These are phyloP conservation scores for Montipora efflorescens DNA, from an alignment of 64 coral and sea anemone genomes.

Conservation along the genomic window DNA sequence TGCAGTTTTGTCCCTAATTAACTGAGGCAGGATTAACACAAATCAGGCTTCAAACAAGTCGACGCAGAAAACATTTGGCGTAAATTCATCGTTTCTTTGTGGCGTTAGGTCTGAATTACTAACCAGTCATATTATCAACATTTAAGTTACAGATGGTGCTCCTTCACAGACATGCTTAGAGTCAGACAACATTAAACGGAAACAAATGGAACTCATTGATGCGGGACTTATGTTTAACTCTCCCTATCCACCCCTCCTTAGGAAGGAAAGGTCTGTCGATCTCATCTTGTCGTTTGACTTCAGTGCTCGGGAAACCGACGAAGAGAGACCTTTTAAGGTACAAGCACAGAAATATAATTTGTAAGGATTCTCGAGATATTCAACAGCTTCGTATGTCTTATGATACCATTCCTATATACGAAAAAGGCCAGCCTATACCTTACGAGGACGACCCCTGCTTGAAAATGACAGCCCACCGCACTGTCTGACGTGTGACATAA, in stretches of 20 bases:
- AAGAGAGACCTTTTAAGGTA: conserved; percentile 54
- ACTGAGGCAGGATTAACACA: too few species aligned
- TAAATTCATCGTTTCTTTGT: too few species aligned
- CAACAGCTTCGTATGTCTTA: too few species aligned
- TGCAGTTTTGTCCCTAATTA: too few species aligned
- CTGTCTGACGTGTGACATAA: too few species aligned
- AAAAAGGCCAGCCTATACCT: too few species aligned
- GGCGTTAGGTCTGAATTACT: not conserved
- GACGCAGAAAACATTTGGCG: too few species aligned
- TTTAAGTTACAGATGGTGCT: not conserved
- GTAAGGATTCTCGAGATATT: too few species aligned
- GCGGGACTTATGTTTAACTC: conserved; percentile 64
- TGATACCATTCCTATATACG: too few species aligned
- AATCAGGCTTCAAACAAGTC: too few species aligned
- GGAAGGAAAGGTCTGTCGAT: conserved; percentile 51
- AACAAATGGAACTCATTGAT: conserved; percentile 48
- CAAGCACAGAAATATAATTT: not conserved
- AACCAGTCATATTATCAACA: not conserved
- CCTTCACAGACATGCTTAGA: not conserved
- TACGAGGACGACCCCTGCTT: too few species aligned
- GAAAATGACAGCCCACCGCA: too few species aligned
- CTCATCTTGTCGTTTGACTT: conserved; percentile 63
- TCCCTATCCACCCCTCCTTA: conserved; percentile 41
- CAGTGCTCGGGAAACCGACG: conserved; percentile 19
- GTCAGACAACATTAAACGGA: not conserved